Evolutionary conservation across 1,140 invertebrate species (phyloP), one percentile per base, ranked within the genome.

Genomic region (Cyclargus thomasi): DNA sequence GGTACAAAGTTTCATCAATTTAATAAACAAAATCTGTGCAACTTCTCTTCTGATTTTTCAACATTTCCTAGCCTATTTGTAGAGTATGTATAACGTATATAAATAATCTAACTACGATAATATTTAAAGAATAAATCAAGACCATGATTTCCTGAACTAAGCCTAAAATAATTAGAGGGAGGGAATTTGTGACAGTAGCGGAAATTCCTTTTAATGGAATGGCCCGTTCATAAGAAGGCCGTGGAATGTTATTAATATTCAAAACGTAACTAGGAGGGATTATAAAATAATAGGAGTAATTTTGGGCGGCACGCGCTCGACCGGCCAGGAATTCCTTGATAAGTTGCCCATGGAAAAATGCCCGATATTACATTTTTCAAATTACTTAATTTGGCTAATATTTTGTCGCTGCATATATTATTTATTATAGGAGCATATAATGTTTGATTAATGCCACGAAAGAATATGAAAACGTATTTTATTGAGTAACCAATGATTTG

Each of bases 221-320:
- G 79, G 78, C 78, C 80, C 77, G 75, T 75, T 74, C 70, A 75
- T 68, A 79, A 74, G 81, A 85, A 85, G 79, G 78, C 82, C 77
- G 69, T 77, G 86, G 88, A 88, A 88, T 88, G 85, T 84, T 72
- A 88, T 90, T 88, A 90, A 90, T 90, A 88, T 90, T 90, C 85
- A 84, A 84, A 88, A 87, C 81, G 80, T 87, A 86, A 88, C 79
- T 82, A 82, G 83, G 84, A 85, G 85, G 86, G 82, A 88, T 90
- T 90, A 90, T 86, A 88, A 87, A 88, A 90, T 88, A 88, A 90
- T 90, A 90, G 87, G 79, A 88, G 85, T 88, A 87, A 88, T 88
- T 87, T 90, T 74, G 85, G 80, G 76, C 76, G 84, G 85, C 80
- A 83, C 78, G 80, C 79, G 80, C 72, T 71, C 79, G 72, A 72